A percentile compares a stretch with the other conserved stretches of the same genome.
Evolutionary conservation across 2,797 vertebrate genomes (phyloP).

Genomic region (Luscinia luscinia): DNA sequence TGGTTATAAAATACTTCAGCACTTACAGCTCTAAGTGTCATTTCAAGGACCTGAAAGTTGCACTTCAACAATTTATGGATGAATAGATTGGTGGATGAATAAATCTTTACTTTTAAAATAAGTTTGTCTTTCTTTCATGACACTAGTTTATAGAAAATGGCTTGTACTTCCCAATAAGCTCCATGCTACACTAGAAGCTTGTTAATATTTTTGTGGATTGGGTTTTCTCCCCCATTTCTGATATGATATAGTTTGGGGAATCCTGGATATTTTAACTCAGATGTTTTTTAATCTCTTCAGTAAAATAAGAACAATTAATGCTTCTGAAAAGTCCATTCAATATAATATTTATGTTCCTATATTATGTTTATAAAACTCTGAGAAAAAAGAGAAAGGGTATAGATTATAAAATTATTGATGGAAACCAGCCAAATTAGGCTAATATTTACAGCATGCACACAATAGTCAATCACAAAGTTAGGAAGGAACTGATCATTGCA

Average conservation of each 20-base stretch:
- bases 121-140: not conserved
- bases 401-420: not conserved
- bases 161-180: not conserved
- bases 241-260: not conserved
- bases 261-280: not conserved
- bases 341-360: not conserved
- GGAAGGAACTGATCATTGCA: not conserved
- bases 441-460: not conserved
- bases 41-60: not conserved
- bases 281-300: not conserved
- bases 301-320: not conserved
- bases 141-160: not conserved
- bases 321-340: not conserved
- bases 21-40: not conserved
- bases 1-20: not conserved
- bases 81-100: not conserved
- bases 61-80: not conserved
- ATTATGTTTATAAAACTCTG: not conserved
- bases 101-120: not conserved
- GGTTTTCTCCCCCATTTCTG: not conserved
- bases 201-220: not conserved
- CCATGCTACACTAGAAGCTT: rapidly evolving
- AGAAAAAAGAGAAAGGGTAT: not conserved
- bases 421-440: not conserved
- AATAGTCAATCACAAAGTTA: not conserved